Conservation (phyloP, 2,797 vertebrate genomes). For the Esox masquinongy region DNA sequence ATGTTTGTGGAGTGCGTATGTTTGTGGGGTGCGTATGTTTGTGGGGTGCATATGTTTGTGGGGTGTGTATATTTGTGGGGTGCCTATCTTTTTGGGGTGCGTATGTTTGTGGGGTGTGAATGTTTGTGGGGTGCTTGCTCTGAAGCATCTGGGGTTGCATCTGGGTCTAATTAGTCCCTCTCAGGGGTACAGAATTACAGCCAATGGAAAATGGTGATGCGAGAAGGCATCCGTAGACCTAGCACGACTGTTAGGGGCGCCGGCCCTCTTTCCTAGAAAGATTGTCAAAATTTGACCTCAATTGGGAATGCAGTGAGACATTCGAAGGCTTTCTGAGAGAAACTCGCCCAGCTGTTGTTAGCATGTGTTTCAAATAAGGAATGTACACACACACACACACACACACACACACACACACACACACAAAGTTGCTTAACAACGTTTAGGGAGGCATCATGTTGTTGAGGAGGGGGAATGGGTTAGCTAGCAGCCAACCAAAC, state of each 20-base stretch:
- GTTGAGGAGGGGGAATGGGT: slow-evolving; percentile 5
- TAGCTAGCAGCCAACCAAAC: slow-evolving; percentile 23
- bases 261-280: slow-evolving; percentile 41
- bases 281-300: slow-evolving; percentile 58
- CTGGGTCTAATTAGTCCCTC: slow-evolving; percentile 67
- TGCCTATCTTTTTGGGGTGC: no score
- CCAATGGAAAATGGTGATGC: slow-evolving; percentile 20
- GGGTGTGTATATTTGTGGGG: no score
- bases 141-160: slow-evolving; percentile 64
- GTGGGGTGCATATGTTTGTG: no score
- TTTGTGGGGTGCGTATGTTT: no score
- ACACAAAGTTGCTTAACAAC: not conserved
- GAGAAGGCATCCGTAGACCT: slow-evolving; percentile 6
- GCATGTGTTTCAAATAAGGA: slow-evolving; percentile 73
- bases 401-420: not conserved
- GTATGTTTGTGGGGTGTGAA: no score
- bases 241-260: slow-evolving; percentile 30
- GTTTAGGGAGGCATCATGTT: not conserved
- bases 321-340: slow-evolving; percentile 66
- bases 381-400: slow-evolving; percentile 34
- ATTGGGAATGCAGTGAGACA: slow-evolving; percentile 66
- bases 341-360: slow-evolving; percentile 66
- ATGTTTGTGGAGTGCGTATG: no score
- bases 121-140: slow-evolving; percentile 45
- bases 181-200: slow-evolving; percentile 53